Evolutionary conservation across 2,797 vertebrate genomes (phyloP).

Genomic region (Scomberomorus guttatus): DNA sequence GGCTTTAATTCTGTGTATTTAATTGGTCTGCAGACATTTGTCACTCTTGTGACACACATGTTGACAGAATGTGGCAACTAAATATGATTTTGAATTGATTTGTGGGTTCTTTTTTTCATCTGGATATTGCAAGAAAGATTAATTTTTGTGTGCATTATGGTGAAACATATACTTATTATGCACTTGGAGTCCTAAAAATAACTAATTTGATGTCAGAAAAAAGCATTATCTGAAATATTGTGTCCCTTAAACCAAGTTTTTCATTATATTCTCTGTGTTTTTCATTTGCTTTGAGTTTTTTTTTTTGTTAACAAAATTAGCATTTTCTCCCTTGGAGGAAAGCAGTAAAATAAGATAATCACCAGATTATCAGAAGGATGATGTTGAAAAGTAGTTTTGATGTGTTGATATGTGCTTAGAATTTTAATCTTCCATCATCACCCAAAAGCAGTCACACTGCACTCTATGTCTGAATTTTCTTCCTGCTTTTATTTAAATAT

Average conservation of each 20-base stretch:
- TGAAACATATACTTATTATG: no score
- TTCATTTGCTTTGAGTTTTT: neutral
- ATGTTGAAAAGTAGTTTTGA: neutral
- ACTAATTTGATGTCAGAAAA: neutral
- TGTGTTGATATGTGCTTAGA: neutral
- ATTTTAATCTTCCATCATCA: neutral
- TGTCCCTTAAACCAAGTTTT: neutral
- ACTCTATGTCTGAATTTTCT: neutral
- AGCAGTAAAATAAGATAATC: neutral
- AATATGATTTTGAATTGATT: slow-evolving; percentile 10
- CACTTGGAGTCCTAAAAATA: neutral
- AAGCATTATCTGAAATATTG: neutral
- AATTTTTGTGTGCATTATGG: neutral
- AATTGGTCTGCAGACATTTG: slow-evolving; percentile 33
- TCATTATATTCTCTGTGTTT: neutral
- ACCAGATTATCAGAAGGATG: neutral
- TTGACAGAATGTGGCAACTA: slow-evolving; percentile 13
- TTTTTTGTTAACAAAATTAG: neutral
- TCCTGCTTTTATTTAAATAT: neutral
- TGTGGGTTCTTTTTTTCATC: neutral
- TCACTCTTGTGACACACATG: slow-evolving; percentile 22
- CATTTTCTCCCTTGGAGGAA: neutral
- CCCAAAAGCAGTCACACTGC: neutral
- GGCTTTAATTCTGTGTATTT: slow-evolving; percentile 29
- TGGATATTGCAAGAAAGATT: neutral